Evolutionary conservation across 2,797 vertebrate species (phyloP), one percentile per base, ranked within the genome.

Genomic region (Dendrocincla tyrannina): DNA sequence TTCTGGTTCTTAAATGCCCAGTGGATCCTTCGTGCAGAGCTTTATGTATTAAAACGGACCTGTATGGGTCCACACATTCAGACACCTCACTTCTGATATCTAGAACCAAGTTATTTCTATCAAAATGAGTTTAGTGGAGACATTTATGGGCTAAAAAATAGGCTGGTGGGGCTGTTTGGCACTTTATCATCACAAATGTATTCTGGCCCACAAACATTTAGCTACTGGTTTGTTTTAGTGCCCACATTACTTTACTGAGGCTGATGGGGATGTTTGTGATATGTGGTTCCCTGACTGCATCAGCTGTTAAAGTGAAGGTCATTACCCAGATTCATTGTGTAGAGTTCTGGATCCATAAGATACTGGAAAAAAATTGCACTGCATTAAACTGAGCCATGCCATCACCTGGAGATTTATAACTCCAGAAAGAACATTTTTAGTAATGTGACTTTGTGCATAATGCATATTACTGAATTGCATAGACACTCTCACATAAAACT

Each of bases 361-460:
- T 67, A 53, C 33, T 76, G 52, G 42, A 42, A 70, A 41, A 89
- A 85, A 82, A 35, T 17, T 59, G 14, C 33, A 30, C 63, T 91
- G 47, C 16, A 27, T 89, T 84, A 74, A 84, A 33, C 4, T 23
- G 37, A 67, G 64, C 85, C 25, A 9, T 70, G 72, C 32, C 52
- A 49, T 78, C 77, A 56, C 46, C 64, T 82, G 46, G 82, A 91
- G 91, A 95, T 95, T 97, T 94, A 94, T 93, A 89, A 60, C 44
- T 87, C n/a, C 60, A 87, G 85, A 90, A 88, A 46, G 93, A 80
- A 88, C 56, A 89, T 87, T 95, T 90, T 85, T 94, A 85, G 70
- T 77, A 69, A 74, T 55, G 59, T 77, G 80, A 53, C 68, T 85
- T 95, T 80, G 88, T 94, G 83, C 88, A 92, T 96, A 96, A 95